Base-by-base conservation (phyloP, 2,797 vertebrate genomes). In the Premnoplex brunnescens region DNA sequence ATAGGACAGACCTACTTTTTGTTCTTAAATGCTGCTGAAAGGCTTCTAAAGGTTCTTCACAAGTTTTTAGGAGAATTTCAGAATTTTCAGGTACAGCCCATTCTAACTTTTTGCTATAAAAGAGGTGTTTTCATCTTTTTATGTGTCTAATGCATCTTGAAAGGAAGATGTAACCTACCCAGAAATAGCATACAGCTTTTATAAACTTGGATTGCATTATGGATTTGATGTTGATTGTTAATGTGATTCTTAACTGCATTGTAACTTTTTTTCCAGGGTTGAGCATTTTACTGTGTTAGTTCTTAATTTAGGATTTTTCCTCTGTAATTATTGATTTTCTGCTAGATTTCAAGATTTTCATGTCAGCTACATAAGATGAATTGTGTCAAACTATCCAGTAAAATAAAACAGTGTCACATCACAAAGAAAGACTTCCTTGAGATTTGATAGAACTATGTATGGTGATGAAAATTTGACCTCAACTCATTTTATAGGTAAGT, bases 401-500 rank as follows among this genome's bases (percentile, higher is more conserved):
- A 73, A 83, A 76, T 52, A 83, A 85, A 94, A 52, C 59, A 69
- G 41, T 16, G 12, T 67, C 60, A 46, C 83, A 81, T 96, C 30
- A 80, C 62, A 78, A 89, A 88, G 94, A 87, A 52, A 60, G 88
- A 79, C 71, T 72, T 52, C 71, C 44, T 56, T 86, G 67, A 82
- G 51, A 79, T 66, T 75, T 43, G 44, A 46, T 56, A 92, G 80
- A 95, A 95, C 44, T 67, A 34, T 0, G 0, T 63, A 26, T 5
- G 14, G 71, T 44, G 54, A 34, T 46, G 83, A 83, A 92, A 94
- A 85, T 39, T 59, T 84, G 66, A 73, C 74, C 41, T 89, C 58
- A 74, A 4, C n/a, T 94, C 46, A 52, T 97, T 96, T 96, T 94
- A 89, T 90, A 88, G 84, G 41, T 94, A 91, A 93, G 69, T 71